Evolutionary conservation across 2,113 vertebrate species (phyloP).

Genomic region (Microcebus tavaratra): DNA sequence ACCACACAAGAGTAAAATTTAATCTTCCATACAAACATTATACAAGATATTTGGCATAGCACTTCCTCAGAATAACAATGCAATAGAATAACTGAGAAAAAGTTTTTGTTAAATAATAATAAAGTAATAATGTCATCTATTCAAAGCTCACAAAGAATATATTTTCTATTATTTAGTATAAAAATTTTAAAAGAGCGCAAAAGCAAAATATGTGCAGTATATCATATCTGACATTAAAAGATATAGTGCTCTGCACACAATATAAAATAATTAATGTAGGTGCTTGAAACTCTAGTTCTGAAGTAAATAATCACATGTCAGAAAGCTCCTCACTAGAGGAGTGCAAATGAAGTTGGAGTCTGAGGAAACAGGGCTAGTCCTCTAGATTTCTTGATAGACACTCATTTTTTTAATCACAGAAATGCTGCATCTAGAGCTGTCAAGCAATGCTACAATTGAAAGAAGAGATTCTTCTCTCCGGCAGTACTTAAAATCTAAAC

Average conservation of each 20-base stretch:
- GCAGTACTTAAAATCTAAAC: conserved; percentile 64
- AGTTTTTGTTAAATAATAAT: conserved; percentile 67
- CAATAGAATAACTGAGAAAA: conserved; percentile 70
- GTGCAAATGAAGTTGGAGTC: conserved; percentile 65
- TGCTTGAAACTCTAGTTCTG: conserved; percentile 76
- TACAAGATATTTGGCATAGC: conserved; percentile 81
- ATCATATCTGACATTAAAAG: conserved; percentile 79
- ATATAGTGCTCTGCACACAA: conserved; percentile 78
- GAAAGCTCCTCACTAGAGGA: conserved; percentile 77
- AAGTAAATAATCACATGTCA: conserved; percentile 80
- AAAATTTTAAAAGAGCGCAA: conserved; percentile 82
- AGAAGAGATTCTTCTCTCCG: conserved; percentile 51
- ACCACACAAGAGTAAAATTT: conserved; percentile 82
- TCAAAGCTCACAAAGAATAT: conserved; percentile 84
- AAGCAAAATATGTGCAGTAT: conserved; percentile 83
- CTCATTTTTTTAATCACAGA: conserved; percentile 69
- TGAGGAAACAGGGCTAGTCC: conserved; percentile 52
- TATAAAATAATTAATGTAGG: conserved; percentile 78
- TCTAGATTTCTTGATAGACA: conserved; percentile 59
- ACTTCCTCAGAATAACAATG: conserved; percentile 78
- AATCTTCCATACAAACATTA: conserved; percentile 85
- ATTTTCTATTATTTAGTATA: conserved; percentile 82
- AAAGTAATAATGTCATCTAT: conserved; percentile 80
- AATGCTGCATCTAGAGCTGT: conserved; percentile 53
- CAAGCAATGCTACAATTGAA: conserved; percentile 41